Evolutionary conservation across 2,113 vertebrate species (phyloP), one percentile per base, ranked within the genome.

Genomic region (Isurus oxyrinchus): DNA sequence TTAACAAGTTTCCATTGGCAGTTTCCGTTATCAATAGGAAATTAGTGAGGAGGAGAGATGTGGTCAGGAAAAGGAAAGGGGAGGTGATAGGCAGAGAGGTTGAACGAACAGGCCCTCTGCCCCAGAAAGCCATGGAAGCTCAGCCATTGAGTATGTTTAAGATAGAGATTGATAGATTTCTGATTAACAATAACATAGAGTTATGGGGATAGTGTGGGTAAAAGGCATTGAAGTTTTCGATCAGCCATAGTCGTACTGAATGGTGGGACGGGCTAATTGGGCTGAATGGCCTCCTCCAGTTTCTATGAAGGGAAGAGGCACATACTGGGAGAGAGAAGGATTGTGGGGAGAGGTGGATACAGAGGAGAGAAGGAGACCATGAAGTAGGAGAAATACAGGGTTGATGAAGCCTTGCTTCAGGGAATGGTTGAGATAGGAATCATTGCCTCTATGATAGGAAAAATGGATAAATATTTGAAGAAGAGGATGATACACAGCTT

Each of bases 391-490:
- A 35, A 91, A 59, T 55, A 59, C 2, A 91, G 23, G 86, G 7
- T 88, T 55, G 40, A 88, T 53, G 44, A 23, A 53, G 25, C 25
- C 14, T 59, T 91, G 25, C 55, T 55, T 16, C 53, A 91, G 55
- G 55, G 55, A 57, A 59, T 59, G 55, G 55, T 57, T 91, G 27
- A 57, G 55, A 59, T 59, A 27, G 31, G 7, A 13, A 91, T 88
- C 53, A 55, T 88, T 88, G 49, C 49, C 21, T 21, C 44, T 59
- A 35, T 35, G 27, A 91, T 13, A 3, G 3, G 87, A 90, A 57
- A 90, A 90, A 55, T 91, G 53, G 27, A 91, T 91, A n/a, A 31
- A 90, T 57, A 90, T 90, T 90, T 90, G 55, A 91, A 91, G 13
- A 3, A 84, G 3, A 44, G 3, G 81, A 44, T 21, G 81, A 44